phyloP scores from a whole-genome alignment of 2,888 invertebrate species.

The Herminia tarsipennalis region DNA sequence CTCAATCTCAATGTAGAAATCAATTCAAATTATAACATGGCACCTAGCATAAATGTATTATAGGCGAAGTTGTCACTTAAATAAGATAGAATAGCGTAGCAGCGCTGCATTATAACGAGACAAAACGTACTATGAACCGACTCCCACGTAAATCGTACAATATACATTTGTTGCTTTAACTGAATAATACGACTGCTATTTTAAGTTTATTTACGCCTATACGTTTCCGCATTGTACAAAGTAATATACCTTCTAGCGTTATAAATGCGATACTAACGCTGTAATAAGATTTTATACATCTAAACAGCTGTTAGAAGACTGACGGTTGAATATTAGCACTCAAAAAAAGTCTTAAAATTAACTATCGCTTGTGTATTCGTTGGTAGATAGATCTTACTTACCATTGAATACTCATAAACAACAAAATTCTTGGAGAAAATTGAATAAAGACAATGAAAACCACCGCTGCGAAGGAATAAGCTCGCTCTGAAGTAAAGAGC shows the following conservation, averaged over 20 bases:
- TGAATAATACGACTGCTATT: conserved; percentile 7
- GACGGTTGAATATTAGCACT: no score
- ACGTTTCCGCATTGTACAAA: neutral
- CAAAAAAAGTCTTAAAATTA: no score
- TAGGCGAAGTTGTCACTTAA: conserved; percentile 14
- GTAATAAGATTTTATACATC: no score
- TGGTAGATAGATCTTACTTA: no score
- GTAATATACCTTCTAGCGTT: neutral
- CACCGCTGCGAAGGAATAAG: no score
- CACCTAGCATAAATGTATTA: conserved; percentile 24
- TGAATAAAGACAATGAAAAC: no score
- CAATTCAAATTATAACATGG: conserved; percentile 8
- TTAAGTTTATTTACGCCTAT: neutral
- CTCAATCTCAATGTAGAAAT: neutral
- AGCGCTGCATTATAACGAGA: conserved; percentile 20
- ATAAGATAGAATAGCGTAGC: conserved; percentile 25
- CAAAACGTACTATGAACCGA: conserved; percentile 21
- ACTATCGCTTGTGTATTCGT: no score
- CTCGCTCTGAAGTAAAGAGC: no score
- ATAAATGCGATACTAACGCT: no score
- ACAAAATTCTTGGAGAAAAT: no score
- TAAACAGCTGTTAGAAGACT: no score
- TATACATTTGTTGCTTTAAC: conserved; percentile 10
- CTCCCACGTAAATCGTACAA: conserved; percentile 24
- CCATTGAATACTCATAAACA: no score